Evolutionary conservation across 2,797 vertebrate genomes (phyloP), one percentile per base, ranked within the genome.

Genomic region (Propithecus perrieri): DNA sequence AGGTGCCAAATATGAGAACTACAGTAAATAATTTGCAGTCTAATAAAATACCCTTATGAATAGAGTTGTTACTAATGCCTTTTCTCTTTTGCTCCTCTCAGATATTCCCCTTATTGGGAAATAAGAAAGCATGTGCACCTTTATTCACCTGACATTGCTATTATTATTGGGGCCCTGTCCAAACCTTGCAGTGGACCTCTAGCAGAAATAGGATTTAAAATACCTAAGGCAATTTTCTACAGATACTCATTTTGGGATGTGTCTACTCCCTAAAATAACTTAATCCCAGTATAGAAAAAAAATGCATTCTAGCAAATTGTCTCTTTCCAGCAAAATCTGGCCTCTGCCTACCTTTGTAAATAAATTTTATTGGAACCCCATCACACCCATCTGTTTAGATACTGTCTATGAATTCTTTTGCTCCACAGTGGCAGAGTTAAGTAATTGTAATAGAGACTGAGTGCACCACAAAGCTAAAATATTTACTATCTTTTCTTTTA

Each of bases 161-260:
- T 55, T 85, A 61, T 84, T 0, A 12, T 4, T 90, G 30, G 57
- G 57, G 28, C 22, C 43, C 61, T 20, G 10, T 43, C 24, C 10
- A 50, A 57, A 74, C 50, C 13, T 83, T 89, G 6, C 5, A 41
- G 22, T 33, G 10, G 46, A 59, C 74, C 15, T 86, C 48, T 28
- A 75, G 28, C 30, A 69, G 33, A 80, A 85, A 59, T 38, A 85
- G 15, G 30, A 95, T 79, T 53, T 61, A 93, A 94, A 95, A 46
- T 38, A 76, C 12, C 22, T 26, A 43, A 89, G 78, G 9, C 5
- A 71, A 74, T 67, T 93, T 92, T 92, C 76, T 71, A 61, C 24
- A 86, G 10, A 80, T 41, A 43, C 4, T 83, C 9, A 78, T 75
- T n/a, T 85, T 91, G 55, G 65, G 20, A 72, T 8, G 0, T 1